Percentiles rank a stretch among this genome's conserved stretches.
phyloP scores from a whole-genome alignment of 2,797 vertebrate species.

The Toxotes lorentzi region DNA sequence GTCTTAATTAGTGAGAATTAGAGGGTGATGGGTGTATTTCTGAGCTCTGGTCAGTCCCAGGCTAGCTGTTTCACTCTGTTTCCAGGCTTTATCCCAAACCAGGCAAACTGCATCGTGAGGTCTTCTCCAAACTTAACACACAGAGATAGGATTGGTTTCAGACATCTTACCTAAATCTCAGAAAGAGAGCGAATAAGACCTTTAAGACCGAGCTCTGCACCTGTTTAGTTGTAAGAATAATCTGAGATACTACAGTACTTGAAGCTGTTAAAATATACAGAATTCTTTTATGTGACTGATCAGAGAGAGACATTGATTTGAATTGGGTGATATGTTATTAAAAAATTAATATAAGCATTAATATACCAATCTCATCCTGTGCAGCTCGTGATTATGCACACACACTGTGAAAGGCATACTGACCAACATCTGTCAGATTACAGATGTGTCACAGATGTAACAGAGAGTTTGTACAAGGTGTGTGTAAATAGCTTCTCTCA shows the following conservation, averaged over 20 bases:
- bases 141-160: neutral
- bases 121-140: neutral
- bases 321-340: neutral
- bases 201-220: neutral
- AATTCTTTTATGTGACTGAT: neutral
- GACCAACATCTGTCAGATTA: slow-evolving; percentile 16
- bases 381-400: neutral
- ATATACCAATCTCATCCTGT: neutral
- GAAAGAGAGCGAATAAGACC: neutral
- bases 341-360: slow-evolving; percentile 13
- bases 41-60: no score
- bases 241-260: neutral
- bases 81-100: neutral
- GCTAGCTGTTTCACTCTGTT: neutral
- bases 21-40: neutral
- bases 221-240: neutral
- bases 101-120: neutral
- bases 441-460: neutral
- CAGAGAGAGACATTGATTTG: neutral
- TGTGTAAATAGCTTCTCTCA: slow-evolving; percentile 14
- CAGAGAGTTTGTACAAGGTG: slow-evolving; percentile 22
- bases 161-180: neutral
- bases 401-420: neutral
- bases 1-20: neutral
- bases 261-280: neutral